Base-by-base conservation (phyloP, 2,113 vertebrate species). In the Otis tarda region DNA sequence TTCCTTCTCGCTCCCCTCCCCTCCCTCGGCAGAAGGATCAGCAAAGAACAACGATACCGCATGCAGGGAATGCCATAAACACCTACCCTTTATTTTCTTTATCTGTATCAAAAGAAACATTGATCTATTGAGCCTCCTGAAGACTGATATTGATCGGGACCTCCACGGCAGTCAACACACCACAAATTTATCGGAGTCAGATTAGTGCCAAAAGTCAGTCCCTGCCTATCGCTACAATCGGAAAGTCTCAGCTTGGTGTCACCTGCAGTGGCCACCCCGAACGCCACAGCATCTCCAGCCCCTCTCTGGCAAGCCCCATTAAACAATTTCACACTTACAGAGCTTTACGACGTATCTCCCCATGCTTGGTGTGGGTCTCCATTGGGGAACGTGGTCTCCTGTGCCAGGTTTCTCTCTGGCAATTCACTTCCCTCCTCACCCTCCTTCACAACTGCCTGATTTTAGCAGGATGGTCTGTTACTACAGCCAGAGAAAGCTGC, bases 61-160 rank as follows among this genome's bases (percentile, higher is more conserved):
- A 75, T 0, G 2, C 69, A 71, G 73, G 24, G 80, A 79, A 92
- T 37, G 56, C 88, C 73, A 71, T 28, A 64, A 94, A 93, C 64
- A 86, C 57, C 83, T 60, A 31, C 45, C 35, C 45, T 93, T 64
- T 75, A 8, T 90, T 93, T 95, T 70, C 82, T 89, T 89, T 82
- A 80, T 79, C 76, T 63, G 43, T 84, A 93, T 82, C 90, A 91
- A 91, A 82, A 86, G 75, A 68, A 52, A 20, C 50, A 93, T 87
- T n/a, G 82, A 97, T 87, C 84, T 93, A 79, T 76, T 81, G 90
- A 96, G 59, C 71, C 37, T 85, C 80, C 71, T 63, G 81, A 87
- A 93, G 85, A 76, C 65, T 15, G 56, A n/a, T 75, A 96, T 71
- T 22, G 84, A 96, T 76, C 90, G 74, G 30, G 24, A 67, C 76